Base-by-base conservation (phyloP, 1,140 invertebrate genomes). In the Panulirus ornatus region DNA sequence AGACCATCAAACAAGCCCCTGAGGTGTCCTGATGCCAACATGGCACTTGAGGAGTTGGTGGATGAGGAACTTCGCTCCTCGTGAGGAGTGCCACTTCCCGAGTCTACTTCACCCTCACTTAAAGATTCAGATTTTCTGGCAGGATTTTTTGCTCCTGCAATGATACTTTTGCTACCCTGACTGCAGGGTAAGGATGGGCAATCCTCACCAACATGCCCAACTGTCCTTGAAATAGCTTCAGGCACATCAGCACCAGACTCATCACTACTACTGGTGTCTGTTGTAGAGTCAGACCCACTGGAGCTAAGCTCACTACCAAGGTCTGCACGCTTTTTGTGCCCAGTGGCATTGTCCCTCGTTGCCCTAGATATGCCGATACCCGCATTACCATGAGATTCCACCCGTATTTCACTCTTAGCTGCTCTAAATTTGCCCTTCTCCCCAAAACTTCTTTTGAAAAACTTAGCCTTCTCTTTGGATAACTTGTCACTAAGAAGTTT, bases 391-490 rank as follows among this genome's bases (percentile, higher is more conserved):
- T 86, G 66, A 81, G 79, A 84, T 42, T 81, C 85, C 82, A 90
- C 92, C 93, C 93, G 92, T 93, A 94, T 93, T 93, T 93, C 93
- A 93, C 94, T 93, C 94, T 93, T 95, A 94, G 30, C 93, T 70
- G 83, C 92, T 92, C 81, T 93, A 93, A 36, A 91, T 92, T 38
- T 93, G 93, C 30, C 93, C 30, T 95, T 94, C 93, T 96, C 96
- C 93, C 96, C 96, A 83, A 96, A 96, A 92, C 96, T 96, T 93
- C 96, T 95, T 93, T 96, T 95, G 95, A 97, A 97, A 94, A 97
- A 97, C 94, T 97, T 97, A 94, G 97, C 96, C 94, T 97, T 97
- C 94, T 97, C 96, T 94, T 97, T 97, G 75, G 96, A 97, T 95
- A 97, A 97, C 92, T 95, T 95, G 94, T 96, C 96, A 93, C 95